Base-by-base conservation (phyloP, 2,888 invertebrate species). In the Icerya purchasi region DNA sequence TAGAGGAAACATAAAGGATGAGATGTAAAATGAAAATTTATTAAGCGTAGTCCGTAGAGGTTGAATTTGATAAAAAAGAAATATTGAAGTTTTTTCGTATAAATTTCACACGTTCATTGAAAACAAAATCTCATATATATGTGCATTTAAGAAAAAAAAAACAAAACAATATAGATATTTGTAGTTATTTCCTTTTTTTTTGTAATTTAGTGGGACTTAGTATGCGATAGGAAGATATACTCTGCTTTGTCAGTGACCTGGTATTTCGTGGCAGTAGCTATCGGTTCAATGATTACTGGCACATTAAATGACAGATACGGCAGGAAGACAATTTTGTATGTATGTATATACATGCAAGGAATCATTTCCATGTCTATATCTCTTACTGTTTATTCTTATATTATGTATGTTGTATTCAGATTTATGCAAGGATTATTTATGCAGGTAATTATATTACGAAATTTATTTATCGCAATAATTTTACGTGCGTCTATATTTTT, bases 341-440 rank as follows among this genome's bases (percentile, higher is more conserved):
- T 36, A 8, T 36, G 36, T 14, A 36, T 36, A 36, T 36, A 36
- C 36, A 36, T 14, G 5, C 36, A 36, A 36, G 36, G 8, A 5
- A 14, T 36, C 36, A 36, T 36, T 8, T 36, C 36, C 8, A 8
- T 36, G 36, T 8, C 14, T 5, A 14, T 14, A 14, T 36, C 36
- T 5, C 36, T 36, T 8, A 8, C 14, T 8, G 36, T 14, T 14
- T 5, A 36, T 36, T 56, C 56, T 8, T 56, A 25, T 36, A 2
- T 25, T 20, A 14, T 56, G n/a, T 56, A 56, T n/a, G 18, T 20
- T 8, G n/a, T 36, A 2, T 18, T 56, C 14, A 56, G 56, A 56
- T 25, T 49, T 23, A 8, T 56, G 23, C 56, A 56, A 36, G 56
- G 56, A 56, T 25, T 56, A 19, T 56, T 56, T 23, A 49, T 56